Evolutionary conservation across 2,797 vertebrate species (phyloP), one percentile per base, ranked within the genome.

Genomic region (Hydrolagus colliei): DNA sequence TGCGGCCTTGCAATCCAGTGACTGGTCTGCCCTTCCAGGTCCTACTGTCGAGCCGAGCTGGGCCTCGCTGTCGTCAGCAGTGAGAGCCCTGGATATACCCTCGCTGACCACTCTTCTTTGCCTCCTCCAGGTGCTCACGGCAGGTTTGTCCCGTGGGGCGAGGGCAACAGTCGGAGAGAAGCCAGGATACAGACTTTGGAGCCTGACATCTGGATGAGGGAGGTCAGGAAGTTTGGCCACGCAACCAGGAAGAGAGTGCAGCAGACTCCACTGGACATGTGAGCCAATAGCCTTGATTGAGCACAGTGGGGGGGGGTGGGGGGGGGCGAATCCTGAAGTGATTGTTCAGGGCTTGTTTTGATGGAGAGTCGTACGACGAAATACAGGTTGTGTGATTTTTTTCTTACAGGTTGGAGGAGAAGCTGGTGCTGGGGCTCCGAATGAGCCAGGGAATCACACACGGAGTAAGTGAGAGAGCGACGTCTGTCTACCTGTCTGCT

Each of bases 111-210:
- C 18, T 27, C 8, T 20, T 73, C 41, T 61, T 22, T 86, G 2
- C 88, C 0, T 88, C 62, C 86, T 35, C 76, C 88, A 99, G 97
- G 97, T 79, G 96, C 96, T 0, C 98, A 98, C 0, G 96, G 97
- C 0, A 92, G 95, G 20, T 98, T 98, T 10, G 88, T 94, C 68
- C 93, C 90, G 0, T 8, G 80, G 8, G 93, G 87, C 0, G 92
- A 92, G 6, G 94, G 94, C 0, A 85, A 89, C 13, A 18, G 41
- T 7, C 86, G 85, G 2, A 92, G 96, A 41, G 96, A 99, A 88
- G 96, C 96, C 0, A 93, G 96, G 52, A 96, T 97, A 65, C 97
- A 98, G 93, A 97, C 94, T 0, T 91, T 95, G 88, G 96, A 96
- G 86, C 97, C 97, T 0, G 93, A 96, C 0, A 65, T 91, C 86